Evolutionary conservation across 2,888 invertebrate species (phyloP).

Genomic region (Bellardia pandia): DNA sequence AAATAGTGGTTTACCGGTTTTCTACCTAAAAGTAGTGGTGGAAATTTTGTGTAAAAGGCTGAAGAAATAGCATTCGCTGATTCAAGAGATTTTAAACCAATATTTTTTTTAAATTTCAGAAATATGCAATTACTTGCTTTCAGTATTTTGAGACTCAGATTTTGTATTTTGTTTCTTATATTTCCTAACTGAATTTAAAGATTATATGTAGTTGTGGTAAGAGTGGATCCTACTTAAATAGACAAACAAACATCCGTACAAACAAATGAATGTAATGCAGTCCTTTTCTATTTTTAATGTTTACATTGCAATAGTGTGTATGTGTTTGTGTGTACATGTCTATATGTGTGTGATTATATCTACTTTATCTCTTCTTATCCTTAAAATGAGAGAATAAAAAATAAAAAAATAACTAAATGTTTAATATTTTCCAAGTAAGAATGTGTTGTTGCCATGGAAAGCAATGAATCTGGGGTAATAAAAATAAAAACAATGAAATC

Average conservation of each 20-base stretch:
- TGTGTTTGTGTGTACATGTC: constrained; percentile 23
- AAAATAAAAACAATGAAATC: constrained; percentile 61
- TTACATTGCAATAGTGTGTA: neutral
- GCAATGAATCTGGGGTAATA: constrained; percentile 47
- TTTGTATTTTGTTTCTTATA: neutral
- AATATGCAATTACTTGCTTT: neutral
- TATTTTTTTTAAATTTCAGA: no score
- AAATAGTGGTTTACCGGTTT: no score
- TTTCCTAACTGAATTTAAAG: neutral
- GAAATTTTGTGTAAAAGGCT: no score
- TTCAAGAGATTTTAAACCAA: no score
- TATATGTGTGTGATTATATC: constrained; percentile 26
- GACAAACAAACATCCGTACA: no score
- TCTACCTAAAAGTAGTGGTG: no score
- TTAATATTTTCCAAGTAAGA: constrained; percentile 29
- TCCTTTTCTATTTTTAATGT: neutral
- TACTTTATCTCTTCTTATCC: constrained; percentile 37
- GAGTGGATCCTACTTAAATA: no score
- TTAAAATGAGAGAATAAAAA: constrained; percentile 9
- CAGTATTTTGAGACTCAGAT: neutral
- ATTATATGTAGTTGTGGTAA: neutral
- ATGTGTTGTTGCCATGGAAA: constrained; percentile 34
- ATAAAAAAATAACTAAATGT: neutral
- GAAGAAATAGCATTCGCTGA: no score
- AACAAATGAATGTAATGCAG: neutral